Percentiles rank a stretch among this genome's conserved stretches.
These are phyloP conservation scores for Eupithecia pulchellata DNA, from an alignment of 2,888 invertebrate genomes.

Conservation along the genomic window DNA sequence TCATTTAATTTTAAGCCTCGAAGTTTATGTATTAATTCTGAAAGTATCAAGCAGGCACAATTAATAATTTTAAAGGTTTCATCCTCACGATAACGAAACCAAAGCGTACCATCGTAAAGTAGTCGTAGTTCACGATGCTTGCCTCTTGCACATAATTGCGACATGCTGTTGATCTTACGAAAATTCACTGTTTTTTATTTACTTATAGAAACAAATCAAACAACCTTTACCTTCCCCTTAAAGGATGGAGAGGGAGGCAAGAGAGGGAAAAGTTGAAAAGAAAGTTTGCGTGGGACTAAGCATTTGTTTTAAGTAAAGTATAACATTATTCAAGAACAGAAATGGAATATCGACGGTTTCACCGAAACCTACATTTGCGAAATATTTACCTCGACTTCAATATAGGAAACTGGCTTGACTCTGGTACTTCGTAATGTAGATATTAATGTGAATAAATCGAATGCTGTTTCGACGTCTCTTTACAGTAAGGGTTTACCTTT, in stretches of 20 bases:
- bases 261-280: neutral
- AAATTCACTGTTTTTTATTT: neutral
- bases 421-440: neutral
- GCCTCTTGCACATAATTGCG: constrained; percentile 22
- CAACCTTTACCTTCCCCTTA: neutral
- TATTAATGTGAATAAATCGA: neutral
- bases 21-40: neutral
- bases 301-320: neutral
- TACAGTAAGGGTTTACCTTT: neutral
- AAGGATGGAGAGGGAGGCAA: constrained; percentile 1
- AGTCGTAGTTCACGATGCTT: constrained; percentile 49
- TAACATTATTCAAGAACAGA: neutral
- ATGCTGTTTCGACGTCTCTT: neutral
- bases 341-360: neutral
- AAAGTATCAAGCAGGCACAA: neutral
- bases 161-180: neutral
- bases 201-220: neutral
- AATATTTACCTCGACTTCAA: neutral
- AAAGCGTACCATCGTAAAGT: constrained; percentile 66
- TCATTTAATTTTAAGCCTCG: constrained; percentile 9
- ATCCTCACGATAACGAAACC: constrained; percentile 65
- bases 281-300: neutral
- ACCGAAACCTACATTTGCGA: constrained; percentile 1
- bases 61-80: neutral
- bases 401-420: neutral